phyloP scores from a whole-genome alignment of 2,113 vertebrate genomes.

The Micronycteris hirsuta region DNA sequence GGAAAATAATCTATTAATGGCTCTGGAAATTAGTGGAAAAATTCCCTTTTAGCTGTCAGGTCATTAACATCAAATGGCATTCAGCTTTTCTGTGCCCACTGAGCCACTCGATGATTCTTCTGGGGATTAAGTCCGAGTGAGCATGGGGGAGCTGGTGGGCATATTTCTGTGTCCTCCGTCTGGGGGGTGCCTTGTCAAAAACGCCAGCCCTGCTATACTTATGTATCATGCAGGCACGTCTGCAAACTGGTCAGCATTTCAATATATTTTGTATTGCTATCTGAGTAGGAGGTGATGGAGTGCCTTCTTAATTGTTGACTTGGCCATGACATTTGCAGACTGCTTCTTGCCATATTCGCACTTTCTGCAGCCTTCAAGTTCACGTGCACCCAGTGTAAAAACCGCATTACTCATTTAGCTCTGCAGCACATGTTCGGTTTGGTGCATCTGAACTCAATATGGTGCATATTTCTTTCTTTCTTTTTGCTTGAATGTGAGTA shows the following conservation, averaged over 20 bases:
- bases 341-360: slow-evolving; percentile 32
- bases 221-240: not conserved
- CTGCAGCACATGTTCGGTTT: slow-evolving; percentile 25
- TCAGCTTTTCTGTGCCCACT: not conserved
- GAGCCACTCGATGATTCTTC: not conserved
- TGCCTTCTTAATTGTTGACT: slow-evolving; percentile 29
- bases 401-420: slow-evolving; percentile 48
- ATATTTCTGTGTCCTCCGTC: not conserved
- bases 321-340: slow-evolving; percentile 52
- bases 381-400: slow-evolving; percentile 32
- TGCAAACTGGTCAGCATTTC: not conserved
- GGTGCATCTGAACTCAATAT: slow-evolving; percentile 49
- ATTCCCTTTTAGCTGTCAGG: not conserved
- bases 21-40: slow-evolving; percentile 21
- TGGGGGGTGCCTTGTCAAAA: not conserved
- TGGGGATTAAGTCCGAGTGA: not conserved
- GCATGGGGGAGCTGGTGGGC: not conserved
- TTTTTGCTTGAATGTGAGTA: slow-evolving; percentile 20
- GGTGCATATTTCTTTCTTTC: not conserved
- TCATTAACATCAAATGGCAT: not conserved
- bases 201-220: not conserved
- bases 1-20: not conserved
- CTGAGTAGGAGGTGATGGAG: slow-evolving; percentile 3
- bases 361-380: slow-evolving; percentile 41
- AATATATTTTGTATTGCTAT: not conserved